Conservation (phyloP, 2,888 invertebrate genomes). For the Drepana falcataria region DNA sequence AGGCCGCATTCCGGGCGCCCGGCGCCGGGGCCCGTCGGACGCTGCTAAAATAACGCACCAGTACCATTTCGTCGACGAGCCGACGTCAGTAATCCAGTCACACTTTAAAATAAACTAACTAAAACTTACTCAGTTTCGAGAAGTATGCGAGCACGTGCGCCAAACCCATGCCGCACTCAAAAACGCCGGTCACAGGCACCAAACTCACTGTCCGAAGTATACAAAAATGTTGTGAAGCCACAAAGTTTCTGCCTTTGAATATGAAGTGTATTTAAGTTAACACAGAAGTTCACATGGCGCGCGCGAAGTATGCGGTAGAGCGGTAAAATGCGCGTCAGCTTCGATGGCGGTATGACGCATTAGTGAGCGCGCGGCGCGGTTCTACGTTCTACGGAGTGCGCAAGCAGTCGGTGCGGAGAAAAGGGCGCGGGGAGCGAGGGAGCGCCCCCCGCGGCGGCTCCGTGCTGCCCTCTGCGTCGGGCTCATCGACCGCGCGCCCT, state of each 20-base stretch:
- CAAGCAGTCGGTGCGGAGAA: constrained; percentile 54
- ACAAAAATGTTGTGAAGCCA: constrained; percentile 20
- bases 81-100: constrained; percentile 53
- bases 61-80: constrained; percentile 35
- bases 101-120: constrained; percentile 69
- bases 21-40: constrained; percentile 44
- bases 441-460: constrained; percentile 52
- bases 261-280: constrained; percentile 42
- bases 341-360: constrained; percentile 71
- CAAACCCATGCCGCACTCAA: constrained; percentile 49
- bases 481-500: constrained; percentile 77
- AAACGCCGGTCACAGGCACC: constrained; percentile 49
- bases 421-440: constrained; percentile 44
- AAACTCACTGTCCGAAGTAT: constrained; percentile 55
- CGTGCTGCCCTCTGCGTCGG: constrained; percentile 73
- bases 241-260: constrained; percentile 21
- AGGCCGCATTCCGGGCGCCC: constrained; percentile 68
- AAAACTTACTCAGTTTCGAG: constrained; percentile 62
- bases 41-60: constrained; percentile 69
- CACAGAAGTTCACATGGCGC: constrained; percentile 72
- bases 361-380: constrained; percentile 75
- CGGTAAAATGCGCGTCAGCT: constrained; percentile 54
- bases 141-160: constrained; percentile 59
- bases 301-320: constrained; percentile 51
- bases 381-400: constrained; percentile 59